Evolutionary conservation across 2,888 invertebrate genomes (phyloP).

Genomic region (Macaria liturata): DNA sequence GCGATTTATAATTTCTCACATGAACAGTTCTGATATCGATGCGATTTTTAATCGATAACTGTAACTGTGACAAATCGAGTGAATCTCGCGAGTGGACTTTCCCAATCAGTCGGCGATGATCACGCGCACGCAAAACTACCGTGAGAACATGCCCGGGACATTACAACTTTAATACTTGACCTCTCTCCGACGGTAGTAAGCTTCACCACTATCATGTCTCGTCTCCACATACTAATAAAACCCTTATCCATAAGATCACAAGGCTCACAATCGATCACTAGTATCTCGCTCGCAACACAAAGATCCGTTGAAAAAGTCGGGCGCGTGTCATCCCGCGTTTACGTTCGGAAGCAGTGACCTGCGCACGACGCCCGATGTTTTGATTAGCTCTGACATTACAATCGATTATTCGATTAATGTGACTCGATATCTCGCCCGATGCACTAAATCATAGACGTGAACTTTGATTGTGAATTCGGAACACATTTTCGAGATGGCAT

Average conservation of each 20-base stretch:
- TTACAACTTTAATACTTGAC: constrained; percentile 66
- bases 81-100: constrained; percentile 59
- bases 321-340: constrained; percentile 74
- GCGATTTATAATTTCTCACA: constrained; percentile 45
- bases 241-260: constrained; percentile 17
- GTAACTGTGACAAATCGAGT: constrained; percentile 66
- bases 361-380: constrained; percentile 66
- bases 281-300: constrained; percentile 25
- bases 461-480: constrained; percentile 54
- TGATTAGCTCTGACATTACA: constrained; percentile 80
- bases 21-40: constrained; percentile 44
- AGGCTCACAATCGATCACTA: constrained; percentile 26
- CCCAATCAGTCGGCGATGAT: constrained; percentile 56
- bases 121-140: constrained; percentile 64
- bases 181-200: constrained; percentile 59
- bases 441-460: constrained; percentile 30
- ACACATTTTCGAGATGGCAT: constrained; percentile 36
- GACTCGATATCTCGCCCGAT: constrained; percentile 62
- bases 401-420: constrained; percentile 78
- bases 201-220: constrained; percentile 15
- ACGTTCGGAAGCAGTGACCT: constrained; percentile 78
- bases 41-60: constrained; percentile 50
- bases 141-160: constrained; percentile 71
- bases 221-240: neutral
- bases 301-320: constrained; percentile 53